Evolutionary conservation across 2,113 vertebrate species (phyloP).

Genomic region (Pandion haliaetus): DNA sequence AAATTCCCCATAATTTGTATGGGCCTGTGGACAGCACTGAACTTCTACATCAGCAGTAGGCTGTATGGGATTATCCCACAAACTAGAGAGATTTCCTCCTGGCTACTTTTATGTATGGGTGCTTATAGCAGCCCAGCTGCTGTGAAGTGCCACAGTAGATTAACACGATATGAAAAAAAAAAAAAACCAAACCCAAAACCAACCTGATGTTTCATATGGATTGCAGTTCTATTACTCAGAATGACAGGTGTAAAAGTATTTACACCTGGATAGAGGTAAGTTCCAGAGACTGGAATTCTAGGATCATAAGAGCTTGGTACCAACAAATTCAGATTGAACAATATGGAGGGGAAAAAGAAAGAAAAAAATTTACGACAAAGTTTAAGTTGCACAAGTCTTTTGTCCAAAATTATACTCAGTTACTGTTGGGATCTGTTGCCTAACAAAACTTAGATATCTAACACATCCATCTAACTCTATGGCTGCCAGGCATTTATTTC

Average conservation of each 20-base stretch:
- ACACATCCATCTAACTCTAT: background rate
- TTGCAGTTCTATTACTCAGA: background rate
- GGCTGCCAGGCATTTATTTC: background rate
- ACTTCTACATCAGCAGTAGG: background rate
- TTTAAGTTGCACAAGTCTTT: background rate
- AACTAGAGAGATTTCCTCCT: background rate
- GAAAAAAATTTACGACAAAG: background rate
- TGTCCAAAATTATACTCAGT: background rate
- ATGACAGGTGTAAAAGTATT: background rate
- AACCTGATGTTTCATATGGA: background rate
- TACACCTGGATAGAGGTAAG: background rate
- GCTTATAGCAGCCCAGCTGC: background rate
- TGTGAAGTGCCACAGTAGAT: background rate
- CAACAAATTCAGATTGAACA: background rate
- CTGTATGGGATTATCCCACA: background rate
- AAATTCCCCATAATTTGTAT: background rate
- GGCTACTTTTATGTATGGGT: background rate
- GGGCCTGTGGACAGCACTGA: background rate
- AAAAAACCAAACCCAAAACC: too few species aligned
- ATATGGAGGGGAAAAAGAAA: background rate
- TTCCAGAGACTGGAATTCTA: background rate
- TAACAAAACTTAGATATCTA: background rate
- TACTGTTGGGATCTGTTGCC: background rate
- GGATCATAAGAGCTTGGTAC: background rate
- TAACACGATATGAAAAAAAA: background rate